Base-by-base conservation (phyloP, 2,888 invertebrate genomes). In the Heteromurus nitidus region DNA sequence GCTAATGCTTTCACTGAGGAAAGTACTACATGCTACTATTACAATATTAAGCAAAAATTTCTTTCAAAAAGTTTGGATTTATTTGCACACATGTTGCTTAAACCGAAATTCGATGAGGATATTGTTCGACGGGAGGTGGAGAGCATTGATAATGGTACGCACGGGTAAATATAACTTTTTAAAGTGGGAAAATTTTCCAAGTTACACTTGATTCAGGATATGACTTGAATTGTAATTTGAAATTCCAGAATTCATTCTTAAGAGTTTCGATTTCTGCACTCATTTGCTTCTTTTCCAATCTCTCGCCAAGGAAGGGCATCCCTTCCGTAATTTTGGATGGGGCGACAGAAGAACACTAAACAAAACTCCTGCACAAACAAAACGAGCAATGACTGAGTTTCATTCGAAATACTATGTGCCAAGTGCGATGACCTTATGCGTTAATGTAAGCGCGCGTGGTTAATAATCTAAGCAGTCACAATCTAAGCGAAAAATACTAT, bases 1-100 rank as follows among this genome's bases (percentile, higher is more conserved):
- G 20, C 53, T 7, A 53, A 53, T 24, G 53, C 53, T 22, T 53
- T 53, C 24, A 53, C 53, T 3, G 53, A 53, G 22, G 53, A 53
- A 24, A 53, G 22, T 22, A 53, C 53, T 3, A 53, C 53, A 53
- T 22, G 22, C 2, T 53, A 53, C 22, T 53, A 22, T 53, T 53
- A 53, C 13, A 53, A 20, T 7, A 24, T 53, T 1, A 53, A 22
- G 13, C 5, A 53, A 7, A 53, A 53, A 24, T 22, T 22, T 5
- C 22, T 53, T 3, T n/a, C 53, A 18, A 22, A 3, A 53, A 53
- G 53, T n/a, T 22, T 53, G 5, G 53, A 53, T n/a, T 5, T 53
- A 24, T 53, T 53, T 22, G 53, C 53, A 3, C 18, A 53, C 22
- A 20, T 53, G 53, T 22, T 53, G 22, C 53, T 53, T 2, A 5